Conservation (phyloP, 2,113 vertebrate species). For the Clarias batrachus region DNA sequence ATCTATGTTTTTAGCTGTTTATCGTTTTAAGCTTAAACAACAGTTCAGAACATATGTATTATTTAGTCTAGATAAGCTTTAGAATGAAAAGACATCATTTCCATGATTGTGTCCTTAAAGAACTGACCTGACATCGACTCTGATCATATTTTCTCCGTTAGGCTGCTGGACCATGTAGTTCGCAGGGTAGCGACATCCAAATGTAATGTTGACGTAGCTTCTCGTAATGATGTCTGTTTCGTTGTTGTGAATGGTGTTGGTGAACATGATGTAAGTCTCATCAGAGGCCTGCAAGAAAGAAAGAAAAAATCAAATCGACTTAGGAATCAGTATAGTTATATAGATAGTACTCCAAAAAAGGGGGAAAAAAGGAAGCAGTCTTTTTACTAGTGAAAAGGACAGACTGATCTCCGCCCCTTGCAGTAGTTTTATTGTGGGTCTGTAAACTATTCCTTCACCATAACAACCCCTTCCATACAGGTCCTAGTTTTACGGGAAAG, state of each 20-base stretch:
- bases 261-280: conserved; percentile 73
- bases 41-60: conserved; percentile 25
- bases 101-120: conserved; percentile 1
- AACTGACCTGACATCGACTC: conserved; percentile 69
- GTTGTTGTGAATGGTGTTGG: conserved; percentile 75
- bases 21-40: conserved; percentile 28
- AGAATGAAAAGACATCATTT: not conserved
- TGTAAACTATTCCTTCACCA: conserved; percentile 53
- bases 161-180: conserved; percentile 75
- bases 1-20: not conserved
- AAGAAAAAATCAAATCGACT: not conserved
- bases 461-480: conserved; percentile 20
- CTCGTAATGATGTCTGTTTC: conserved; percentile 70
- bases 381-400: conserved; percentile 37
- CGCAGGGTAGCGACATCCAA: conserved; percentile 76
- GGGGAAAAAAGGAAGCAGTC: not conserved
- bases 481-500: not conserved
- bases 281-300: conserved; percentile 67
- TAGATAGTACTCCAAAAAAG: conserved; percentile 32
- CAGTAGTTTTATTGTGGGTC: conserved; percentile 58
- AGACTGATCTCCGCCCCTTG: conserved; percentile 48
- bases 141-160: conserved; percentile 71
- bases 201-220: conserved; percentile 74
- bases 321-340: not conserved
- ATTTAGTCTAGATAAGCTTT: conserved; percentile 8